Evolutionary conservation across 1,140 invertebrate species (phyloP).

Genomic region (Drosophila ficusphila): DNA sequence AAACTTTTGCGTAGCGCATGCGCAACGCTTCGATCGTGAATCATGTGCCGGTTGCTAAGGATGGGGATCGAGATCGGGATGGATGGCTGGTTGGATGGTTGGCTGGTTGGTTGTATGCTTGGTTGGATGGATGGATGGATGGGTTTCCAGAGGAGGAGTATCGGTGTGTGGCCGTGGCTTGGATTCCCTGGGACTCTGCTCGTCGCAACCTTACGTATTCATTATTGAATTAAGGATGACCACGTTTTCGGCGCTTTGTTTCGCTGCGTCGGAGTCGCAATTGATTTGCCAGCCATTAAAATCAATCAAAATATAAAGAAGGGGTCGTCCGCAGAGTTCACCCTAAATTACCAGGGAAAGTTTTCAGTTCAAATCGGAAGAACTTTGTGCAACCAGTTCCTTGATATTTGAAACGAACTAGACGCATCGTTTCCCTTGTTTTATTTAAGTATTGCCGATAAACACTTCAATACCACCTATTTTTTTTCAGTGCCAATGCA

Average conservation of each 20-base stretch:
- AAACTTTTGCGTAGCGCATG: slow-evolving; percentile 53
- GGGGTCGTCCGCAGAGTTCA: slow-evolving; percentile 6
- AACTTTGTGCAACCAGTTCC: too few relatives aligned
- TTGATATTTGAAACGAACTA: too few relatives aligned
- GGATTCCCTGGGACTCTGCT: slow-evolving; percentile 9
- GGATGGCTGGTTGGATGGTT: not conserved
- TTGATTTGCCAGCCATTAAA: slow-evolving; percentile 79
- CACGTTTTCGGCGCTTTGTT: slow-evolving; percentile 75
- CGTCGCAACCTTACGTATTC: slow-evolving; percentile 59
- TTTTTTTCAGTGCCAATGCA: not conserved
- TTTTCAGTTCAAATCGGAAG: slow-evolving; percentile 1
- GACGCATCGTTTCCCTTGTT: too few relatives aligned
- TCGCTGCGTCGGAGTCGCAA: slow-evolving; percentile 58
- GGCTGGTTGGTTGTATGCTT: not conserved
- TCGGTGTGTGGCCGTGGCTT: slow-evolving; percentile 39
- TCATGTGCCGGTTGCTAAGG: slow-evolving; percentile 28
- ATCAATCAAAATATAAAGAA: slow-evolving; percentile 70
- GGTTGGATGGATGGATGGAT: slow-evolving; percentile 2
- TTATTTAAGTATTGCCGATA: too few relatives aligned
- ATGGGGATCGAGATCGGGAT: slow-evolving; percentile 14
- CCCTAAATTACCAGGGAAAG: slow-evolving; percentile 44
- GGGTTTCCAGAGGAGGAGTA: not conserved
- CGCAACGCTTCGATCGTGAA: slow-evolving; percentile 43
- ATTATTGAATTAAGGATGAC: slow-evolving; percentile 83
- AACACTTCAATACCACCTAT: not conserved